Evolutionary conservation across 1,140 invertebrate species (phyloP), one percentile per base, ranked within the genome.

Genomic region (Palaemon carinicauda): DNA sequence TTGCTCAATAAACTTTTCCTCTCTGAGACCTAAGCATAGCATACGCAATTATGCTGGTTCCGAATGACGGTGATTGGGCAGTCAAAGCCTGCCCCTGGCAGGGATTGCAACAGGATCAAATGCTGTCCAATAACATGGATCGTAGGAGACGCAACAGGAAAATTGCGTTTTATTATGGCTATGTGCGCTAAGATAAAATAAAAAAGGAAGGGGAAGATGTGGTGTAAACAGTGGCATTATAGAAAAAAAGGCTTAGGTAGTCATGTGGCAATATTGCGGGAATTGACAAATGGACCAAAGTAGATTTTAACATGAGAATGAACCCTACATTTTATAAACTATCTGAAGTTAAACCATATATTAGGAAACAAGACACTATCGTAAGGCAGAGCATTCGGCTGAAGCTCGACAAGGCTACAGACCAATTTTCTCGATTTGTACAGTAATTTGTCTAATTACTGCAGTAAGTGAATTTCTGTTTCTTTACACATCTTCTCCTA

Each of bases 1-100:
- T 77, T 77, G 74, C 74, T 77, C 74, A n/a, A n/a, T n/a, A n/a
- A n/a, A n/a, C n/a, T n/a, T n/a, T n/a, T n/a, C n/a, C n/a, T n/a
- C n/a, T n/a, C n/a, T n/a, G n/a, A n/a, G 74, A 31, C 24, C 74
- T 31, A 41, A 77, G 74, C 24, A 21, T 77, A 31, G 9, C 74
- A 21, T 41, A 31, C 12, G 31, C 74, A 77, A 31, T 77, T 77
- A 77, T 77, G 74, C 74, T 77, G 74, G 14, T 77, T 77, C 74
- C 33, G 41, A 77, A 12, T 31, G 33, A 77, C 33, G 24, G 27
- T 77, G 74, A 31, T 31, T 77, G 74, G 74, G 74, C 74, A 77
- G 74, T 41, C 74, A 27, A 31, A 77, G 21, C 24, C 74, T 77
- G 74, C n/a, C n/a, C n/a, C n/a, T n/a, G n/a, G 74, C 74, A 77